Conservation (phyloP, 2,113 vertebrate species). For the Pionites leucogaster region DNA sequence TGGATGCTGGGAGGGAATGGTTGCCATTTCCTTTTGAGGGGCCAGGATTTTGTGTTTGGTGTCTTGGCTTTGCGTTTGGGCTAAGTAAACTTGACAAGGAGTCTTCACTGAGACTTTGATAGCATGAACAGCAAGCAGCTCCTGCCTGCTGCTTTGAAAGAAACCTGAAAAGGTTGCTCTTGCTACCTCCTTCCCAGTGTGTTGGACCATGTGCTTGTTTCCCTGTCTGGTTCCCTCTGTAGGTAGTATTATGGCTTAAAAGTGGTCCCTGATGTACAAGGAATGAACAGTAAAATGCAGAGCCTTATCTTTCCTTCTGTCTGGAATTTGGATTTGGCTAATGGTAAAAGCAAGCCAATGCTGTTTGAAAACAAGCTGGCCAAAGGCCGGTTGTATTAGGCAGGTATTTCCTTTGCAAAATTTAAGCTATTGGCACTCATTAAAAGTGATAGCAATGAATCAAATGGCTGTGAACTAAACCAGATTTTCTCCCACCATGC, state of each 20-base stretch:
- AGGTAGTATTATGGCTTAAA: not conserved
- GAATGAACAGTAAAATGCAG: not conserved
- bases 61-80: not conserved
- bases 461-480: not conserved
- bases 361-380: not conserved
- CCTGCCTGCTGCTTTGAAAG: not conserved
- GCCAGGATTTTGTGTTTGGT: not conserved
- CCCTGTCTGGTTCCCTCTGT: not conserved
- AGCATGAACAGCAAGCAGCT: not conserved
- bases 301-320: not conserved
- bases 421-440: not conserved
- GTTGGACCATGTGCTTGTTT: not conserved
- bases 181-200: not conserved
- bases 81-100: not conserved
- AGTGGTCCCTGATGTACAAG: not conserved
- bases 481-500: not conserved
- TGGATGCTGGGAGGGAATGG: not conserved
- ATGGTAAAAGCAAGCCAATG: not conserved
- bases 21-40: not conserved
- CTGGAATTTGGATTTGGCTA: not conserved
- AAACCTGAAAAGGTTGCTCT: accelerated
- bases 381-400: not conserved
- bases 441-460: not conserved
- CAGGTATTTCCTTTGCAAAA: slow-evolving; percentile 31
- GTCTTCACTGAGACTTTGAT: not conserved